Conservation (phyloP, 2,888 invertebrate species). For the Caenorhabditis sp. region DNA sequence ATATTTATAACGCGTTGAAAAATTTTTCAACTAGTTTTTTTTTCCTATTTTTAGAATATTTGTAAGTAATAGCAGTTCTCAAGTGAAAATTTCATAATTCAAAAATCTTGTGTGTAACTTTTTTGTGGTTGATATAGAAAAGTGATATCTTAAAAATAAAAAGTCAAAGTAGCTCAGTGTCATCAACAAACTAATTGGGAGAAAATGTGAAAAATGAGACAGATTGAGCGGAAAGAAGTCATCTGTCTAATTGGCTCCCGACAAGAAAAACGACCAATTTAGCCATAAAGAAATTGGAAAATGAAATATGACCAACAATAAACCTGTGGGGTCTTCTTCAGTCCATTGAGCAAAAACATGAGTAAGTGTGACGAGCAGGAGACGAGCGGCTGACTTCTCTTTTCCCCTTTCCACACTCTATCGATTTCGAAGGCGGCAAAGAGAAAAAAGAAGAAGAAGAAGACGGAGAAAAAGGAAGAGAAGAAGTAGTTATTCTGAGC, state of each 20-base stretch:
- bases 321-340: neutral
- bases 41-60: no score
- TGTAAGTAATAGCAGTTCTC: no score
- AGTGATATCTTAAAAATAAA: no score
- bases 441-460: neutral
- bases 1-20: no score
- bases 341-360: neutral
- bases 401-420: neutral
- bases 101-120: no score
- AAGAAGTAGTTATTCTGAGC: neutral
- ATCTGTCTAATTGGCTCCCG: neutral
- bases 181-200: slow-evolving; percentile 4
- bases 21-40: no score
- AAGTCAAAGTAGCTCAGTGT: no score
- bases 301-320: neutral
- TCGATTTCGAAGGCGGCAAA: slow-evolving; percentile 1
- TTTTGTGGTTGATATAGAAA: no score
- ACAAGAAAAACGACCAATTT: neutral
- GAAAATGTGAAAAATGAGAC: slow-evolving; percentile 9
- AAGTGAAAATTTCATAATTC: no score
- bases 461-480: neutral
- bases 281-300: neutral
- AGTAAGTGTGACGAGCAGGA: slow-evolving; percentile 17
- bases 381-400: slow-evolving; percentile 1
- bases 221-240: slow-evolving; percentile 1